Evolutionary conservation across 2,797 vertebrate species (phyloP).

Genomic region (Labeo calbasu): DNA sequence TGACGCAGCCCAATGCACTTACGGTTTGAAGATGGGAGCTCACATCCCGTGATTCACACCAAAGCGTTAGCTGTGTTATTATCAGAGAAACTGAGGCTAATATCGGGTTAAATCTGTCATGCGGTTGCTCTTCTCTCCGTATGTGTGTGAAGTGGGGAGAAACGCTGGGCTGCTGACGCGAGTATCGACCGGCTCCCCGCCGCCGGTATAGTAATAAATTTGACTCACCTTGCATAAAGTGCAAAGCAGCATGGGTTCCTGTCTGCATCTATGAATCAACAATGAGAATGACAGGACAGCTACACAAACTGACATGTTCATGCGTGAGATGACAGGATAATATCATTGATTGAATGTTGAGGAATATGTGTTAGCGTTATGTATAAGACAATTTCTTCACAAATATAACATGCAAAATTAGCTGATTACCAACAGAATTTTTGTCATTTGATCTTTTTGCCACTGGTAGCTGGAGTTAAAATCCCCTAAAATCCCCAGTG

Average conservation of each 20-base stretch:
- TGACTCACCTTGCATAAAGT: conserved; percentile 65
- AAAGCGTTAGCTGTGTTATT: not conserved
- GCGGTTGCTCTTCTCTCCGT: not conserved
- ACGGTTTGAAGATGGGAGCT: not conserved
- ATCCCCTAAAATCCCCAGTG: not conserved
- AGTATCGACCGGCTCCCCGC: conserved; percentile 62
- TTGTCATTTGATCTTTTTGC: not conserved
- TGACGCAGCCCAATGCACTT: conserved; percentile 53
- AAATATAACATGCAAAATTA: not conserved
- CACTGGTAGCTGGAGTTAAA: not conserved
- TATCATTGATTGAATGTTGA: conserved; percentile 30
- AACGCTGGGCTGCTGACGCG: not conserved
- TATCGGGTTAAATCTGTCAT: not conserved
- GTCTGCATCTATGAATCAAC: conserved; percentile 70
- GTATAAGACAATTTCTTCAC: not conserved
- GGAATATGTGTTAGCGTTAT: not conserved
- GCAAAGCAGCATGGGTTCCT: conserved; percentile 60
- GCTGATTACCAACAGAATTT: not conserved
- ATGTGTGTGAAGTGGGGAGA: conserved; percentile 3
- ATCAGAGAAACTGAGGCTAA: not conserved
- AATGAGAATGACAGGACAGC: conserved; percentile 63
- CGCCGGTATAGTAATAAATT: conserved; percentile 71
- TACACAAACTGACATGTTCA: conserved; percentile 67
- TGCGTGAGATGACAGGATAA: conserved; percentile 52
- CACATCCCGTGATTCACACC: not conserved